Evolutionary conservation across 2,797 vertebrate genomes (phyloP).

Genomic region (Diglossa cyanea): DNA sequence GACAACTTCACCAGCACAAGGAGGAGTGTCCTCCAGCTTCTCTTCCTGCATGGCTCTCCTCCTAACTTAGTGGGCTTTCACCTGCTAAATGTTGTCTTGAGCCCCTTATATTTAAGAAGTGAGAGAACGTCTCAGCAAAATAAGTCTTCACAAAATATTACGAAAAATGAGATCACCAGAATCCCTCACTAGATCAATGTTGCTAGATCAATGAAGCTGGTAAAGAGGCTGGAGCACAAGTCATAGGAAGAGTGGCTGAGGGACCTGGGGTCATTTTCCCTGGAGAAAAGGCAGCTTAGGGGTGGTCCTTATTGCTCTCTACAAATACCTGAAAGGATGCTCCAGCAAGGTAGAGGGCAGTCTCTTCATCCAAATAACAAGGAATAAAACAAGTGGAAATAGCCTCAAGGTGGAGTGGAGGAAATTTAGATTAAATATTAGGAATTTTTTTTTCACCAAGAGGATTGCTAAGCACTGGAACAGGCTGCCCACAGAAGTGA

Average conservation of each 20-base stretch:
- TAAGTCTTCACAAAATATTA: not conserved
- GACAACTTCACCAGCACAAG: not conserved
- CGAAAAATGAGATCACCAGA: not conserved
- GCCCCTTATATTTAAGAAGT: not conserved
- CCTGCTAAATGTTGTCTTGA: not conserved
- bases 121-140: not conserved
- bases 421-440: not conserved
- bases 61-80: not conserved
- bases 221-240: not conserved
- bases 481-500: not conserved
- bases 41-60: not conserved
- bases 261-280: accelerated
- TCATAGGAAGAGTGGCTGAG: not conserved
- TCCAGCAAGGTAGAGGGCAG: not conserved
- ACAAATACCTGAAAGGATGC: not conserved
- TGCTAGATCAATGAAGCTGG: not conserved
- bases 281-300: not conserved
- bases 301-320: not conserved
- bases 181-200: not conserved
- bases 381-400: not conserved
- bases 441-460: not conserved
- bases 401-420: accelerated
- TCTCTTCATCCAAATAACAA: not conserved
- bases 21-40: not conserved
- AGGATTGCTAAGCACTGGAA: not conserved